Percentiles rank a stretch among this genome's conserved stretches.
Conservation (phyloP, 1,140 invertebrate species). For the Stegodyphus mimosarum region DNA sequence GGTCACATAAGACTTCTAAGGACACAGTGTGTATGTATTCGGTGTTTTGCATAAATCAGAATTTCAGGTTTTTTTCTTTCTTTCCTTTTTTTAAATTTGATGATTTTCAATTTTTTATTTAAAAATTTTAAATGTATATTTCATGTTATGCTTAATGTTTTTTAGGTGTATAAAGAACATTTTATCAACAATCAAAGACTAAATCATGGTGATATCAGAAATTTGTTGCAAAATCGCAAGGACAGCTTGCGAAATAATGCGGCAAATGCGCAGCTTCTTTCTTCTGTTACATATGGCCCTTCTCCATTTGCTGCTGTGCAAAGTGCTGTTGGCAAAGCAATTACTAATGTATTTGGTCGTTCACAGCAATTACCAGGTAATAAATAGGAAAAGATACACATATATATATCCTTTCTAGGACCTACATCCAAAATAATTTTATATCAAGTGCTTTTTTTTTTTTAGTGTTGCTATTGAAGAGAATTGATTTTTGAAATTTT, state of each 20-base stretch:
- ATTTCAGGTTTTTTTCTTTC: no score
- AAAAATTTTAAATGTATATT: background rate
- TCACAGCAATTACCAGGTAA: conserved; percentile 67
- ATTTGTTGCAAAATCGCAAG: conserved; percentile 78
- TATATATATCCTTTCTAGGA: no score
- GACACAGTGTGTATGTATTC: no score
- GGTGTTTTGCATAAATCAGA: no score
- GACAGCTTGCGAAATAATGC: conserved; percentile 55
- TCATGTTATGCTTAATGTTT: background rate
- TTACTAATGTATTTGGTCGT: conserved; percentile 71
- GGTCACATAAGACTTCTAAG: no score
- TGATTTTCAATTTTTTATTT: no score
- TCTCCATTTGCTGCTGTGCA: conserved; percentile 73
- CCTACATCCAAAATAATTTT: no score
- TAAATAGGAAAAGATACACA: background rate
- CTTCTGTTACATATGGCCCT: conserved; percentile 68
- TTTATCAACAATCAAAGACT: conserved; percentile 84
- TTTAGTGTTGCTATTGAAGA: no score
- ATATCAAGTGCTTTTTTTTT: no score
- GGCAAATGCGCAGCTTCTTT: conserved; percentile 4
- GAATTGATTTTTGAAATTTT: background rate
- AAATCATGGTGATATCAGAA: conserved; percentile 80
- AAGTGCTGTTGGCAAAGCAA: conserved; percentile 70
- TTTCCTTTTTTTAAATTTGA: no score
- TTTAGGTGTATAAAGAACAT: conserved; percentile 81